Evolutionary conservation across 2,888 invertebrate genomes (phyloP).

Genomic region (Noctua comes): DNA sequence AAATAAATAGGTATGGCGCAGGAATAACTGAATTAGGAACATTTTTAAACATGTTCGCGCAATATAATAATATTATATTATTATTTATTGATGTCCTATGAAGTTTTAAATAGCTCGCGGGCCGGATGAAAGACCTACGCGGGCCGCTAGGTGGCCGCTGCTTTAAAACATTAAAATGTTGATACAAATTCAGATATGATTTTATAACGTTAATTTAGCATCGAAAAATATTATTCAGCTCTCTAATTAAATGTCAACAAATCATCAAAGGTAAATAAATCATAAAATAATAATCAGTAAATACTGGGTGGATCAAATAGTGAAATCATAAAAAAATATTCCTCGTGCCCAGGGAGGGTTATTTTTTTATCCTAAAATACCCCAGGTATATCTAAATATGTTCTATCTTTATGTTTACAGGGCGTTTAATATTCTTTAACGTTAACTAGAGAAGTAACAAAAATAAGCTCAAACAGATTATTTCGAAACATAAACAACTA

Average conservation of each 20-base stretch:
- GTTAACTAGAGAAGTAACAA: not conserved
- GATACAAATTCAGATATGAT: not conserved
- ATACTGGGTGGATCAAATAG: not conserved
- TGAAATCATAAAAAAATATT: not conserved
- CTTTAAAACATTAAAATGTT: not conserved
- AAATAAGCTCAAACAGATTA: not conserved
- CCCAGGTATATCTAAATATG: not conserved
- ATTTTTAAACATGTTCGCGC: no score
- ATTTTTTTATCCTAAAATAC: not conserved
- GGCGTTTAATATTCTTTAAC: not conserved
- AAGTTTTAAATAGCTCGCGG: no score
- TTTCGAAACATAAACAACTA: not conserved
- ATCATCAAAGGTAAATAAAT: conserved; percentile 2
- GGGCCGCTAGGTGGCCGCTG: no score
- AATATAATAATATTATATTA: no score
- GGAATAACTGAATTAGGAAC: no score
- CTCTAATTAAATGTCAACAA: conserved; percentile 24
- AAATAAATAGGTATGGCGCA: no score
- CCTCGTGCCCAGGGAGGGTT: no score
- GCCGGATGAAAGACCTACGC: no score
- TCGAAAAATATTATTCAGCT: conserved; percentile 24
- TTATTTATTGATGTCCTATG: no score
- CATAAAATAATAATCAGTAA: not conserved
- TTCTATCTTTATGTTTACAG: not conserved
- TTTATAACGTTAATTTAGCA: conserved; percentile 5